Percentiles rank a stretch among this genome's conserved stretches.
Evolutionary conservation across 2,113 vertebrate genomes (phyloP).

Genomic region (Alexandromys fortis): DNA sequence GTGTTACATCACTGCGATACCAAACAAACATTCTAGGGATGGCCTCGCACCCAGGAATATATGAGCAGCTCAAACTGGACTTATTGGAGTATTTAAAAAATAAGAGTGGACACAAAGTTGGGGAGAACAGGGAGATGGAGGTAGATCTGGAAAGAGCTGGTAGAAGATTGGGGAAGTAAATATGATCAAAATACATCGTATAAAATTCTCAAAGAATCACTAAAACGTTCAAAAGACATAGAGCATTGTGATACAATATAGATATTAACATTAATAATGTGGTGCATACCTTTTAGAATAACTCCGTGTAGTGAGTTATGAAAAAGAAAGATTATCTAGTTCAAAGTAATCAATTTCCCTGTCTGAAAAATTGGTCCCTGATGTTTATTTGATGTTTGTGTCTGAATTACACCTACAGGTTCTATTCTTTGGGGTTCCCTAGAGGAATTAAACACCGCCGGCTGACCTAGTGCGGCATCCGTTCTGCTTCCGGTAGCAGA

Average conservation of each 20-base stretch:
- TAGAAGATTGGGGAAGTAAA: background rate
- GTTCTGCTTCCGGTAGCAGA: slow-evolving; percentile 74
- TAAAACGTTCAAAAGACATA: background rate
- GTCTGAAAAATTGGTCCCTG: slow-evolving; percentile 53
- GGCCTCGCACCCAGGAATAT: background rate
- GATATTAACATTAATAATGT: background rate
- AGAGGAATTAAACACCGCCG: slow-evolving; percentile 67
- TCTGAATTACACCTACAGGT: slow-evolving; percentile 34
- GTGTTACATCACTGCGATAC: too few species aligned
- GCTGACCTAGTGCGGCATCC: slow-evolving; percentile 60
- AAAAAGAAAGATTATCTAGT: slow-evolving; percentile 7
- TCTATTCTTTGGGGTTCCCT: slow-evolving; percentile 54
- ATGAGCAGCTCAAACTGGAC: background rate
- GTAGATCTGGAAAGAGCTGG: background rate
- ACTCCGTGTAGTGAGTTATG: background rate
- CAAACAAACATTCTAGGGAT: background rate
- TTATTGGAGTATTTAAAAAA: background rate
- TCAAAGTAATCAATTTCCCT: slow-evolving; percentile 36
- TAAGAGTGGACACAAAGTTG: background rate
- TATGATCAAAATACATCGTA: background rate
- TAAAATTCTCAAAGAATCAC: background rate
- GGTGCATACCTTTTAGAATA: background rate
- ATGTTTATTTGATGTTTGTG: slow-evolving; percentile 60
- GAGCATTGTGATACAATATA: background rate
- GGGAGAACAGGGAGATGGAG: background rate